Base-by-base conservation (phyloP, 2,797 vertebrate species). In the Fringilla coelebs region DNA sequence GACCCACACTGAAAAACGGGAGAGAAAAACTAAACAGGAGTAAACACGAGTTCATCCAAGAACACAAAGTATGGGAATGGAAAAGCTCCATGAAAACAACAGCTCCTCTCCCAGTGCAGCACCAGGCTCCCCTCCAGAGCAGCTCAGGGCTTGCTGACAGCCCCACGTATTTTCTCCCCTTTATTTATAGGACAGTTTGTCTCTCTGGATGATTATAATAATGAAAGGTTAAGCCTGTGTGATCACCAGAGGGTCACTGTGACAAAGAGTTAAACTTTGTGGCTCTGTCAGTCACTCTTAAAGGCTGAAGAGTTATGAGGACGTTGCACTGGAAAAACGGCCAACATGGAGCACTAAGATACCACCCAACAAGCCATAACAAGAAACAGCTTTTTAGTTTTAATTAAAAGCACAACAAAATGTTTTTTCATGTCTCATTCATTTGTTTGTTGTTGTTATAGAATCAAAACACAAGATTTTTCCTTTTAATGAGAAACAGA, bases 371-470 rank as follows among this genome's bases (percentile, higher is more conserved):
- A 87, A 97, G 97, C 84, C 94, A 49, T 96, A 97, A 97, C 74
- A 93, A 97, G 97, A 97, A 97, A 93, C 97, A 97, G 97, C 89
- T 96, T 97, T 97, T 94, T 72, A 81, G 73, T 97, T 97, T 97
- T 98, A 98, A 98, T 98, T 97, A 97, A 97, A 98, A 97, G 95
- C 97, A 97, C 91, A 97, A 97, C 97, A 96, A 96, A 95, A 96
- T 95, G 88, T 90, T 97, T 98, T 95, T 96, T 97, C 97, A 97
- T 97, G 97, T 97, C 96, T 98, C 95, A 96, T 98, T 98, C 98
- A 97, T 97, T 97, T 98, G 96, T 97, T 97, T 97, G 96, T 97
- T 98, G 97, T 97, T 98, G 98, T 98, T 97, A 96, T 94, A 98
- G 97, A 98, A 98, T 98, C 97, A 97, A 98, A 98, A 98, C 97